Base-by-base conservation (phyloP, 2,113 vertebrate genomes). In the Chloebia gouldiae region DNA sequence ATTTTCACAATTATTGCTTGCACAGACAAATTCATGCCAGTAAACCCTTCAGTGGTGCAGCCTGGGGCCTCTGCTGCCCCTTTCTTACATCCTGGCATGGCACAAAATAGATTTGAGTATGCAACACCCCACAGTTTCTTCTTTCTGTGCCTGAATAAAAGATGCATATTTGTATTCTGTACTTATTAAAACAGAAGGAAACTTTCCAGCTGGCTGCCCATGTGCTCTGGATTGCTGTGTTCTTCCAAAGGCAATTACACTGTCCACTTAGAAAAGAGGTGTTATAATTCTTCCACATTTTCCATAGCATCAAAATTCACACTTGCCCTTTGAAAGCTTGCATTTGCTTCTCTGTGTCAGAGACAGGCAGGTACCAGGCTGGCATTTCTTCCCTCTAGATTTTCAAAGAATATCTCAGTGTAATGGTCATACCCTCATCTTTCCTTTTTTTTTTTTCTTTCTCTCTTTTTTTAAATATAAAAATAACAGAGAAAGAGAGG, bases 401-500 rank as follows among this genome's bases (percentile, higher is more conserved):
- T 86, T 63, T 75, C 59, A 89, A 92, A 92, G 80, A 73, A 90
- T 80, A 83, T 42, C 39, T 81, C 59, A n/a, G 11, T 44, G 40
- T 60, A 73, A 93, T 77, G 76, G 64, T 81, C 88, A 66, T 57
- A 77, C 14, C 3, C 4, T 54, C 19, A 22, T 18, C 9, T 78
- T 18, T 28, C 20, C 4, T 4, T 14, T 24, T 10, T 15, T 22
- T 6, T 5, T 10, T n/a, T 7, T 5, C 6, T 15, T 2, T 35
- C 2, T 20, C 1, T 15, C 16, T 73, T 54, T n/a, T 60, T 60
- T 50, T 56, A 7, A 2, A 7, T 59, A 30, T 27, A 81, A 81
- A 94, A 89, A 88, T 73, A 91, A 91, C 54, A 73, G 53, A 64
- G 65, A 84, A 56, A 90, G 33, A 88, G 50, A 50, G 42, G 39